phyloP scores from a whole-genome alignment of 2,888 invertebrate genomes.

The Dendrolimus pini region DNA sequence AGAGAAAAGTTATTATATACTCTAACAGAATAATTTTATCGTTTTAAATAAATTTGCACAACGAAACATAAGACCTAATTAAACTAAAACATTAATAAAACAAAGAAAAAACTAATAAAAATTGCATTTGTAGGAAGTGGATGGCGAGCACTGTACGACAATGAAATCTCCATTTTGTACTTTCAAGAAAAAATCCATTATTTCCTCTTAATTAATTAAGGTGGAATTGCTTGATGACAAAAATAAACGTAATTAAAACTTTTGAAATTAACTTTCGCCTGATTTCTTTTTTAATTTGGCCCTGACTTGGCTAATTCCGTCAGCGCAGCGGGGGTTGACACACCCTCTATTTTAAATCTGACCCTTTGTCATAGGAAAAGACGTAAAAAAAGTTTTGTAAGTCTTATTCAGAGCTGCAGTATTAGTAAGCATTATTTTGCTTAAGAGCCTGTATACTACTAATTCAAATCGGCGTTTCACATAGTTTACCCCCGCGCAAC shows the following conservation, averaged over 20 bases:
- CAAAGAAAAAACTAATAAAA: not conserved
- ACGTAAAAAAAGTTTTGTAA: constrained; percentile 15
- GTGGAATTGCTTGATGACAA: constrained; percentile 58
- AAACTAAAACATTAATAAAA: not conserved
- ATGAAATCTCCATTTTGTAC: not conserved
- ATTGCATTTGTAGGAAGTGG: not conserved
- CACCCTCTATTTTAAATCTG: constrained; percentile 52
- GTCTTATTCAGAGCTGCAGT: constrained; percentile 8
- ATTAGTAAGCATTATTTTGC: no score
- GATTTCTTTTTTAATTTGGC: constrained; percentile 75
- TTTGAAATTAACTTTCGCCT: constrained; percentile 63
- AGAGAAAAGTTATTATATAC: no score
- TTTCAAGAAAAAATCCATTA: constrained; percentile 1
- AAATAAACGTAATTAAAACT: constrained; percentile 76
- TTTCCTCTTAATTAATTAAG: constrained; percentile 55
- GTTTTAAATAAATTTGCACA: no score
- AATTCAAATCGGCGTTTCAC: no score
- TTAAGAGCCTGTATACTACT: no score
- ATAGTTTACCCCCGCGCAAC: no score
- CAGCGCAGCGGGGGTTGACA: constrained; percentile 66
- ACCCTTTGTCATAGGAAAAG: constrained; percentile 55
- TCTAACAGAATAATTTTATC: no score
- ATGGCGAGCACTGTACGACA: not conserved
- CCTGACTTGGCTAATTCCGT: constrained; percentile 62
- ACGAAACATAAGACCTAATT: no score